phyloP scores from a whole-genome alignment of 2,888 invertebrate genomes.

The Patella caerulea region DNA sequence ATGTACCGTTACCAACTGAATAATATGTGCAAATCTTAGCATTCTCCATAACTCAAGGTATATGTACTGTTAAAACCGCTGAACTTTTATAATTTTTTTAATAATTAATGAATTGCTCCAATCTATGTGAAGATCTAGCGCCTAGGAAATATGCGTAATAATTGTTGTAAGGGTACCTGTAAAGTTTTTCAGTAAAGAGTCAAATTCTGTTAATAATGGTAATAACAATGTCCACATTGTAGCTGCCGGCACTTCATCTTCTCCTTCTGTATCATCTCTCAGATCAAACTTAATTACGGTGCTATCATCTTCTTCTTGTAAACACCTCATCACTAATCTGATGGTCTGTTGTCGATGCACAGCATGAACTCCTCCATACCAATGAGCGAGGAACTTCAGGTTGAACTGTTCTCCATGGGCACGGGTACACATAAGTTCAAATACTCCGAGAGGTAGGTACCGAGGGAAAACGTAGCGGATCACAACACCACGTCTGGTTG shows the following conservation, averaged over 20 bases:
- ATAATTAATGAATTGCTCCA: too few relatives aligned
- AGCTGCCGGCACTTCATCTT: conserved; percentile 45
- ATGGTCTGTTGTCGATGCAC: conserved; percentile 45
- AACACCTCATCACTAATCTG: conserved; percentile 37
- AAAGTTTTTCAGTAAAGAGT: conserved; percentile 58
- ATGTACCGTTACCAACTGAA: too few relatives aligned
- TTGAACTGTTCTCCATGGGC: conserved; percentile 49
- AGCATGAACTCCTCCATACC: conserved; percentile 63
- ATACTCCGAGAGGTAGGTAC: conserved; percentile 66
- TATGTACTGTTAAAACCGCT: too few relatives aligned
- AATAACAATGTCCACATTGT: conserved; percentile 64
- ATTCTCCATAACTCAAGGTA: too few relatives aligned
- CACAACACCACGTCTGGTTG: conserved; percentile 45
- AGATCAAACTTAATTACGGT: conserved; percentile 41
- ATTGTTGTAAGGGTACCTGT: conserved; percentile 45
- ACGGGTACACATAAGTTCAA: conserved; percentile 60
- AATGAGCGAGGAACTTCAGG: conserved; percentile 57
- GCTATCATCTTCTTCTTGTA: not conserved
- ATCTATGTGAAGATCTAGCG: too few relatives aligned
- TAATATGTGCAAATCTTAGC: too few relatives aligned
- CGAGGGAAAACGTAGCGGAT: conserved; percentile 59
- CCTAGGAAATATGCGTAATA: too few relatives aligned
- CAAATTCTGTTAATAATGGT: conserved; percentile 63
- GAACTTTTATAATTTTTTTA: too few relatives aligned
- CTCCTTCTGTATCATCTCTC: conserved; percentile 48